Percentiles rank a stretch among this genome's conserved stretches.
Conservation (phyloP, 2,113 vertebrate genomes). For the Neopipo cinnamomea region DNA sequence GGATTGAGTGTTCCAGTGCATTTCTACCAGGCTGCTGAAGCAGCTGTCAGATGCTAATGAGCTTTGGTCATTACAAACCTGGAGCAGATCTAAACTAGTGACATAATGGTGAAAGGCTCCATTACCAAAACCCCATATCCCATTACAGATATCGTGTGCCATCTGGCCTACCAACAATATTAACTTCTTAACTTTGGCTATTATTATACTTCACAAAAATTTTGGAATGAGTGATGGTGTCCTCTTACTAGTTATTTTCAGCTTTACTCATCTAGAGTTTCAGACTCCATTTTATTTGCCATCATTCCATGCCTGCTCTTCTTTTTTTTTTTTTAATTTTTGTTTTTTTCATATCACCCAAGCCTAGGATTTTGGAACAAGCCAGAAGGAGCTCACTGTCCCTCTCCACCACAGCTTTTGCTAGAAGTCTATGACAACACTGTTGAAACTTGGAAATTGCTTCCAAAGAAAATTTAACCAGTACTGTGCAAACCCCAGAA, state of each 20-base stretch:
- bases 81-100: constrained; percentile 53
- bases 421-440: background rate
- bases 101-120: constrained; percentile 64
- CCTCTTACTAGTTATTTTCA: constrained; percentile 63
- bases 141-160: constrained; percentile 52
- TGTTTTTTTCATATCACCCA: background rate
- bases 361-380: background rate
- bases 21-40: constrained; percentile 32
- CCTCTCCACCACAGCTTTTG: background rate
- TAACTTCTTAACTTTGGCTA: constrained; percentile 56
- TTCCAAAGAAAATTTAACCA: background rate
- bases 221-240: constrained; percentile 51
- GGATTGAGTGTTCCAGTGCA: background rate
- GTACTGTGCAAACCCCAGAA: background rate
- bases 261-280: constrained; percentile 52
- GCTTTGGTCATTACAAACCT: constrained; percentile 52
- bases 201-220: constrained; percentile 66
- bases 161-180: constrained; percentile 57
- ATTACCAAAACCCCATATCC: constrained; percentile 58
- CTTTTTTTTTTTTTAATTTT: background rate
- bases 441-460: background rate
- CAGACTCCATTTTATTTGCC: background rate
- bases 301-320: background rate
- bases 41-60: constrained; percentile 62
- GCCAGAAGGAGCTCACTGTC: background rate